Percentiles rank a stretch among this genome's conserved stretches.
These are phyloP conservation scores for Leucosticte australis DNA, from an alignment of 2,113 vertebrate species.

Conservation along the genomic window DNA sequence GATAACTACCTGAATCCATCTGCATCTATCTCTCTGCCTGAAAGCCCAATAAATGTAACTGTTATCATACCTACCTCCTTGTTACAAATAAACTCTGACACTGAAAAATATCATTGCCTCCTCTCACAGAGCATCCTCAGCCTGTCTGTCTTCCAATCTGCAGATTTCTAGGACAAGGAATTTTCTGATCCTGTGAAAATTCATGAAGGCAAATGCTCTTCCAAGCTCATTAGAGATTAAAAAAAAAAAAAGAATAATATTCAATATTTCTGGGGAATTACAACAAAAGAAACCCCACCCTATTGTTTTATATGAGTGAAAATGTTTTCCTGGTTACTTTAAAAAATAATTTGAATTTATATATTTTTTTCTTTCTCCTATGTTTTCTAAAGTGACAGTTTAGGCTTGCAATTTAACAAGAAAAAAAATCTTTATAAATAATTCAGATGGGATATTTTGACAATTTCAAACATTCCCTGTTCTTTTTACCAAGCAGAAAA, in stretches of 20 bases:
- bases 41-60: slow-evolving; percentile 38
- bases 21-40: slow-evolving; percentile 12
- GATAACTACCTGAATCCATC: slow-evolving; percentile 11
- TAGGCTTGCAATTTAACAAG: neutral
- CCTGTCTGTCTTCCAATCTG: neutral
- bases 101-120: neutral
- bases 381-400: neutral
- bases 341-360: neutral
- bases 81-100: slow-evolving; percentile 42
- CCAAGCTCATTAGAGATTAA: neutral
- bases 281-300: neutral
- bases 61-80: neutral
- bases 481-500: slow-evolving; percentile 15
- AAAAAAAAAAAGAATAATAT: neutral
- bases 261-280: neutral
- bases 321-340: neutral
- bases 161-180: slow-evolving; percentile 3
- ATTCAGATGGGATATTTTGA: slow-evolving; percentile 38
- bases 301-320: neutral
- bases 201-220: neutral
- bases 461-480: neutral
- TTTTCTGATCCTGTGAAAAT: slow-evolving; percentile 15
- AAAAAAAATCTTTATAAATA: slow-evolving; percentile 2
- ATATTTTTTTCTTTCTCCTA: neutral
- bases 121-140: neutral